phyloP scores from a whole-genome alignment of 2,888 invertebrate species.

The Lamellibrachia columna region DNA sequence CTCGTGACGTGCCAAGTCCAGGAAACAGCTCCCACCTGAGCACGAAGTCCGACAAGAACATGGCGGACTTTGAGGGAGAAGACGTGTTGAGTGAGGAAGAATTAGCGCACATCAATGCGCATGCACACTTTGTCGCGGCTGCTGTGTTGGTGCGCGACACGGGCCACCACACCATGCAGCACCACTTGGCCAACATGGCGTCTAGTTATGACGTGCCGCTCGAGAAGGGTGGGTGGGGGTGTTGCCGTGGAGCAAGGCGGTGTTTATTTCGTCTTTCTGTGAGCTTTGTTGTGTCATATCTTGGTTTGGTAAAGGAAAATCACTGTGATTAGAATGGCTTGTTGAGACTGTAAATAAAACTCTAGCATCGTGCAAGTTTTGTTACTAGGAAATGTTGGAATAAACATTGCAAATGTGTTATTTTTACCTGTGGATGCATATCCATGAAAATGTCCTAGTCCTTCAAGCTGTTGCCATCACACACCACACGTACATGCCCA shows the following conservation, averaged over 20 bases:
- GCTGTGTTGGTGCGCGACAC: constrained; percentile 41
- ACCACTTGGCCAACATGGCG: constrained; percentile 63
- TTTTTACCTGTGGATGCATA: background rate
- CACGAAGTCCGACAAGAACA: constrained; percentile 91
- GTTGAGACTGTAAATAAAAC: background rate
- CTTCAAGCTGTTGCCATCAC: background rate
- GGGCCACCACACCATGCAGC: constrained; percentile 53
- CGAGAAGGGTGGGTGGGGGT: background rate
- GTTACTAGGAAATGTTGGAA: no score
- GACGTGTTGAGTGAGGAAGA: constrained; percentile 63
- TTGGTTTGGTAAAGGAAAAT: background rate
- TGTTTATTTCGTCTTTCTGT: background rate
- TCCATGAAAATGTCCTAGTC: background rate
- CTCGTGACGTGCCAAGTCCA: constrained; percentile 69
- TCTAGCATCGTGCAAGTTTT: no score
- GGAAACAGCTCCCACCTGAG: constrained; percentile 86
- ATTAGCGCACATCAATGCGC: constrained; percentile 53
- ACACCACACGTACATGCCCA: background rate
- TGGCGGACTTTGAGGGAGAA: constrained; percentile 89
- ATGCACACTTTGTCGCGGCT: constrained; percentile 24
- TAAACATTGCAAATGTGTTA: background rate
- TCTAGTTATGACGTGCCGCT: constrained; percentile 41
- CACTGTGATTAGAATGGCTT: background rate
- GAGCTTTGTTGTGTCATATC: background rate
- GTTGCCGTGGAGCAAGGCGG: background rate